Base-by-base conservation (phyloP, 2,797 vertebrate genomes). In the Neostethus bicornis region DNA sequence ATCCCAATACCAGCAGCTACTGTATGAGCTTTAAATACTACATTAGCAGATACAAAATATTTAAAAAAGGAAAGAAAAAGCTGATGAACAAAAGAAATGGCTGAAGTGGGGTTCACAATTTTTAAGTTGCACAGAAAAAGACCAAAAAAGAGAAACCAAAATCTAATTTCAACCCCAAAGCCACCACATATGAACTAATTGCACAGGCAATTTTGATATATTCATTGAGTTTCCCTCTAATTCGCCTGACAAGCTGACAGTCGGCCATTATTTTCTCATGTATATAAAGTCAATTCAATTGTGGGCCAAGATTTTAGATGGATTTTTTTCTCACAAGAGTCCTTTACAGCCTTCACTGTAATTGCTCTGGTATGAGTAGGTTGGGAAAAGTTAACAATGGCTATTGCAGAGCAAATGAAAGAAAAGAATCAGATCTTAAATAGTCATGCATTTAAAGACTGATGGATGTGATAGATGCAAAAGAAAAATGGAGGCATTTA, bases 191-290 rank as follows among this genome's bases (percentile, higher is more conserved):
- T 28, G 38, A 66, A 50, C 61, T 38, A 21, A 49, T 42, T 50
- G 19, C 14, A 42, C 34, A 49, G 26, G n/a, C 50, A 50, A 16
- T 60, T 12, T 42, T 45, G 41, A 26, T 48, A 34, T 48, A 1
- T 1, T 21, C 46, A 28, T 38, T 31, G 46, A 25, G 19, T 42
- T 38, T 23, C 62, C 46, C 31, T 47, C 16, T 56, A 23, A 52
- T 59, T 49, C 37, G 25, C 48, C 63, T 43, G 37, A 17, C 42
- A 13, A 23, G 35, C 48, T 50, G 64, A 58, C 61, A 52, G 32
- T 2, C 24, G 55, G 23, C 28, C 47, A 67, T 80, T 78, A 76
- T 74, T 21, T 50, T 56, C 60, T 63, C 71, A 51, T 54, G 34
- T 17, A 31, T 24, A 41, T 20, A 0, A 32, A 53, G 39, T 51